Base-by-base conservation (phyloP, 2,113 vertebrate genomes). In the Gopherus flavomarginatus region DNA sequence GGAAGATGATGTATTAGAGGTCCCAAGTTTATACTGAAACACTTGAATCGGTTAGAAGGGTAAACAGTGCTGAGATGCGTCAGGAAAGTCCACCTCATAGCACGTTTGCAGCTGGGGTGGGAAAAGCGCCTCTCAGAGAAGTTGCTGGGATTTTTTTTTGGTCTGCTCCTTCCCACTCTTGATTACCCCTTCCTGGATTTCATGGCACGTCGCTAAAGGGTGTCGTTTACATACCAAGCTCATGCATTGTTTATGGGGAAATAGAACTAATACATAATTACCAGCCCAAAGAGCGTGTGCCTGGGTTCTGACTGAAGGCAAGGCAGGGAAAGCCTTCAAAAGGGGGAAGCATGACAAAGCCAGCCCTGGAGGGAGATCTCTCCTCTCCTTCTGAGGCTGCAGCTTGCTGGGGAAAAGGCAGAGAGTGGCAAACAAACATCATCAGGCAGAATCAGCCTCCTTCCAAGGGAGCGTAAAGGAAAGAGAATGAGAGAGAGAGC, bases 191-290 rank as follows among this genome's bases (percentile, higher is more conserved):
- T 19, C 78, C 49, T 75, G 65, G 56, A 4, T 93, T 93, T 81
- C 95, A 53, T 9, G 56, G 83, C 96, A 86, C 90, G 92, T 75
- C 92, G 86, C 96, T 97, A 95, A 96, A 95, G 90, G 94, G 56
- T 93, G 96, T 88, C 94, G 54, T 95, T 97, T 90, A 84, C 93
- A 86, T 79, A 31, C 88, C 1, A 24, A 65, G 83, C 95, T 96
- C 94, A 88, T 90, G 95, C 95, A 93, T 95, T 96, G 93, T 95
- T 96, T 21, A 96, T 95, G 79, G 92, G 29, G 92, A 96, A 54
- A 96, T 82, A 81, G 21, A 90, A 89, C 93, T 90, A 96, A 97
- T 94, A 97, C 96, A 96, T 96, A 90, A 97, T 95, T 94, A 81
- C 87, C 87, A 92, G 90, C 42, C 89, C 79, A 87, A 89, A 78